phyloP scores from a whole-genome alignment of 2,797 vertebrate genomes.

The Tadarida brasiliensis region DNA sequence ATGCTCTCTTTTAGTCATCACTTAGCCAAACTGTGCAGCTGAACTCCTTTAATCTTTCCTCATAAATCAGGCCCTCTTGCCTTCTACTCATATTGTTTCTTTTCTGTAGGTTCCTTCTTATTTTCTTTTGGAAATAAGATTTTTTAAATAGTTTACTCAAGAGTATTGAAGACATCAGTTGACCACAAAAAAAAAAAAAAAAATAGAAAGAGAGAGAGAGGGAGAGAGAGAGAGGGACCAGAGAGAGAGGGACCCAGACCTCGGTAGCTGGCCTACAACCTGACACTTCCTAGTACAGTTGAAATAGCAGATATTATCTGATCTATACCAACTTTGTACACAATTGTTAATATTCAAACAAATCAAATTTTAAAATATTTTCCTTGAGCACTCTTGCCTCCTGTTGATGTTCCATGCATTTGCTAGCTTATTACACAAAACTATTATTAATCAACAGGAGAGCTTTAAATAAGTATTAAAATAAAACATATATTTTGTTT shows the following conservation, averaged over 20 bases:
- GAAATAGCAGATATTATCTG: slow-evolving; percentile 30
- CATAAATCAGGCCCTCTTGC: slow-evolving; percentile 81
- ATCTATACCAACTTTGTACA: neutral
- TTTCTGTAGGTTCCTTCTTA: slow-evolving; percentile 73
- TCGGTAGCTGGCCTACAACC: neutral
- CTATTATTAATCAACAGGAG: neutral
- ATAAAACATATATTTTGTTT: neutral
- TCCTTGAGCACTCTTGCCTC: neutral
- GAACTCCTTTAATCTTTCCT: slow-evolving; percentile 84
- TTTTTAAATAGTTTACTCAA: slow-evolving; percentile 63
- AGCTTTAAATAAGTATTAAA: neutral
- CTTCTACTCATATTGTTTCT: slow-evolving; percentile 84
- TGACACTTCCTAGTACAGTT: neutral
- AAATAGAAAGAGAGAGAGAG: neutral
- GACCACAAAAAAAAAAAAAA: neutral
- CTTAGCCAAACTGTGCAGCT: slow-evolving; percentile 74
- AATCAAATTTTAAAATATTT: neutral
- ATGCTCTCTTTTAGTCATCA: slow-evolving; percentile 78
- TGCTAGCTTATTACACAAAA: neutral
- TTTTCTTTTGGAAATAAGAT: slow-evolving; percentile 70
- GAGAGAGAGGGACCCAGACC: neutral
- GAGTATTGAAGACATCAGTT: slow-evolving; percentile 27
- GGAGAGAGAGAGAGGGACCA: neutral
- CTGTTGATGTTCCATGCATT: neutral
- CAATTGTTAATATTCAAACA: neutral